These are phyloP conservation scores for Caenorhabditis doughertyi DNA, from an alignment of 2,888 invertebrate species.

Conservation along the genomic window DNA sequence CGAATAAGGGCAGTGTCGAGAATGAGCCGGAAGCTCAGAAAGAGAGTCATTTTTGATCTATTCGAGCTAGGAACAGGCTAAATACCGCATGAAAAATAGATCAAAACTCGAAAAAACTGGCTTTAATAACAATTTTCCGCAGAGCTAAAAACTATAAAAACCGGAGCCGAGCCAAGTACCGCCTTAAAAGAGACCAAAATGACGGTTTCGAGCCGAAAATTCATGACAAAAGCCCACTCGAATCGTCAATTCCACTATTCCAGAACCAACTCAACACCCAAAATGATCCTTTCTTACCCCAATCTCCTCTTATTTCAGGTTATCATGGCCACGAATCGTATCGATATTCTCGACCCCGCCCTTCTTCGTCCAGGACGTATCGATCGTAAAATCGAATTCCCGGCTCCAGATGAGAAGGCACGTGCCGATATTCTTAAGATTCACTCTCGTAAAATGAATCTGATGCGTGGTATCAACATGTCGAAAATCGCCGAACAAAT, in stretches of 20 bases:
- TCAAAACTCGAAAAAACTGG: no score
- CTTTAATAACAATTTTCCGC: no score
- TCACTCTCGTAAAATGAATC: slow-evolving; percentile 99
- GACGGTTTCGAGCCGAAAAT: no score
- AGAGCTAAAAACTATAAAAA: no score
- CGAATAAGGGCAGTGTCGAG: no score
- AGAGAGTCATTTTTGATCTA: neutral
- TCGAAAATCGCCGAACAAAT: slow-evolving; percentile 98
- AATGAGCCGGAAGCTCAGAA: no score
- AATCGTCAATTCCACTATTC: no score
- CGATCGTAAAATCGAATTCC: slow-evolving; percentile 99
- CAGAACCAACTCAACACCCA: neutral
- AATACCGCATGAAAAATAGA: no score
- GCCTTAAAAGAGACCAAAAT: no score
- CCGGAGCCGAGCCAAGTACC: neutral
- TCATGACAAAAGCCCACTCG: no score
- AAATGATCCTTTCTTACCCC: neutral
- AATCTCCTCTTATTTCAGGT: slow-evolving; percentile 55
- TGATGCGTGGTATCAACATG: slow-evolving; percentile 97
- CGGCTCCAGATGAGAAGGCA: slow-evolving; percentile 99
- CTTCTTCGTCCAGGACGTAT: slow-evolving; percentile 97
- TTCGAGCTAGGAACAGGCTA: neutral
- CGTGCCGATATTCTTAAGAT: slow-evolving; percentile 98
- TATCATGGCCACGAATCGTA: slow-evolving; percentile 99
- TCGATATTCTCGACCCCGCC: slow-evolving; percentile 98